Base-by-base conservation (phyloP, 2,888 invertebrate genomes). In the Clepsis dumicolana region DNA sequence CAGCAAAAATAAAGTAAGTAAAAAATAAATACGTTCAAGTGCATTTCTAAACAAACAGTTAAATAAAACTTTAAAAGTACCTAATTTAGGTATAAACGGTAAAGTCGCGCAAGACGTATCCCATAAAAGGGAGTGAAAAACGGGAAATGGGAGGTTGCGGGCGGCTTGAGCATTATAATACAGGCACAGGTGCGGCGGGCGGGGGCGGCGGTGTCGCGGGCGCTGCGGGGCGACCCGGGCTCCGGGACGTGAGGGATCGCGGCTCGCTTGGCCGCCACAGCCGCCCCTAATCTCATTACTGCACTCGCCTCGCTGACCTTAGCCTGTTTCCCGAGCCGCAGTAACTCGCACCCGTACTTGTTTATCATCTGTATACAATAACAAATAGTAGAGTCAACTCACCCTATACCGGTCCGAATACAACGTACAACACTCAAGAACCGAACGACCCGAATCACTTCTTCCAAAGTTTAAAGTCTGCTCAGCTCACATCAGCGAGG, bases 211-310 rank as follows among this genome's bases (percentile, higher is more conserved):
- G 73, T 70, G 71, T 68, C 72, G 74, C 79, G 72, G 73, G 73
- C 74, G 76, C 74, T 62, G 63, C 67, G 76, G 73, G 77, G 71
- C 73, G n/a, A n/a, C n/a, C n/a, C n/a, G 75, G 75, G 73, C 32
- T 4, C 70, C 73, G 76, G 79, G 80, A 77, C 75, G 73, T 74
- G 72, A 66, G 71, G 70, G 70, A 70, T 41, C 60, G 32, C 64
- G 63, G 29, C 72, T 75, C 76, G 77, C 77, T 75, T 75, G 77
- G 75, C 78, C 77, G 73, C 77, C 69, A 77, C 73, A 21, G 72
- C 77, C 80, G 79, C 82, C 83, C 86, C 85, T 87, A 84, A 87
- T 83, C 86, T 79, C 84, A 85, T 89, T 87, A 88, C 80, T 74
- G 81, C 83, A 80, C 80, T 80, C 79, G 82, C 81, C 77, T 77